Evolutionary conservation across 1,140 invertebrate species (phyloP).

Genomic region (Magallana ariakensis): DNA sequence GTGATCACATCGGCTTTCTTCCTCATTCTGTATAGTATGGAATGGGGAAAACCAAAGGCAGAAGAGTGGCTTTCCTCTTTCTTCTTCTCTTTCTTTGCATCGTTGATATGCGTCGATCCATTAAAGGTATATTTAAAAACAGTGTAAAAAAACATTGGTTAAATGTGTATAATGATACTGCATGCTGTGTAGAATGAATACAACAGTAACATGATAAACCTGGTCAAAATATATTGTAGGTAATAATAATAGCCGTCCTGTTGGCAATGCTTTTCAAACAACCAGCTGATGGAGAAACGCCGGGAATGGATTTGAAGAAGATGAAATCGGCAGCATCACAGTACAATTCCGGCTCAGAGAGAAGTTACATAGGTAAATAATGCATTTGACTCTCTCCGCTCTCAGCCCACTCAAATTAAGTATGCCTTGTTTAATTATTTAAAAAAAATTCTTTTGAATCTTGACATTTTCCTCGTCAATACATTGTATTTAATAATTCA

Average conservation of each 20-base stretch:
- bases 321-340: constrained; percentile 21
- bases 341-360: constrained; percentile 33
- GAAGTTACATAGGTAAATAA: constrained; percentile 45
- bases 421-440: too few species aligned
- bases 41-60: constrained; percentile 73
- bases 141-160: neutral
- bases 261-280: constrained; percentile 53
- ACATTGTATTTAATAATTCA: too few species aligned
- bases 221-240: constrained; percentile 41
- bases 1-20: constrained; percentile 65
- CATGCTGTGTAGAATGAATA: neutral
- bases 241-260: constrained; percentile 52
- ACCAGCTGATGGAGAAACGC: constrained; percentile 48
- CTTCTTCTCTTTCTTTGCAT: constrained; percentile 70
- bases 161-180: neutral
- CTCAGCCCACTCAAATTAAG: too few species aligned
- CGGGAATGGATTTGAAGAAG: constrained; percentile 47
- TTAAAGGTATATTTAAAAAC: constrained; percentile 65
- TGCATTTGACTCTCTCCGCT: neutral
- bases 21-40: constrained; percentile 71
- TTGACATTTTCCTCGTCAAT: too few species aligned
- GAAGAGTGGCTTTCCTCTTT: constrained; percentile 73
- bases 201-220: neutral
- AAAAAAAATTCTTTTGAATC: too few species aligned
- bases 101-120: constrained; percentile 70